Percentiles rank a stretch among this genome's conserved stretches.
These are phyloP conservation scores for Ctenodactylus gundi DNA, from an alignment of 2,113 vertebrate species.

Conservation along the genomic window DNA sequence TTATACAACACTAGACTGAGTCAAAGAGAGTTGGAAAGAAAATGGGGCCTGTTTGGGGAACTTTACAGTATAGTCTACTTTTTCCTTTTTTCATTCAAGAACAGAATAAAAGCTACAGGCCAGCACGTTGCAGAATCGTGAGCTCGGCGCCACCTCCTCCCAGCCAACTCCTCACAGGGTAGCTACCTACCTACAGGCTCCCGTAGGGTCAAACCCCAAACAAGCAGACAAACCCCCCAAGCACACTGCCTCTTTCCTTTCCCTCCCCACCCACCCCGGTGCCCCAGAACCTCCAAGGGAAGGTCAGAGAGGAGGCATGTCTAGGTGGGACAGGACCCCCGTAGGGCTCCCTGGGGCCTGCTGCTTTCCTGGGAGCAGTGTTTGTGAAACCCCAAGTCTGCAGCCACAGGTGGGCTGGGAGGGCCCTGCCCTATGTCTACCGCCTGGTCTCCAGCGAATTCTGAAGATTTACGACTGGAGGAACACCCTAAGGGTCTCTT, in stretches of 20 bases:
- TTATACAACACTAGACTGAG: not conserved
- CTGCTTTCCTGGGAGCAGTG: not conserved
- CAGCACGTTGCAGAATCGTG: no score
- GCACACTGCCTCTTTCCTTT: rapidly evolving
- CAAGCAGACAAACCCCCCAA: not conserved
- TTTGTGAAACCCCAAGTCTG: not conserved
- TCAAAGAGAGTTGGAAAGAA: not conserved
- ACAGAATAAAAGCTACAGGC: not conserved
- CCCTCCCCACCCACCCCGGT: not conserved
- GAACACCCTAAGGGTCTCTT: not conserved
- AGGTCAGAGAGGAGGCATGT: rapidly evolving
- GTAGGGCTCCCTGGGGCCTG: not conserved
- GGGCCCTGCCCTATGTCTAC: no score
- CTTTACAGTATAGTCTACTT: not conserved
- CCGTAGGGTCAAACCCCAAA: not conserved
- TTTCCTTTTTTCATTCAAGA: not conserved
- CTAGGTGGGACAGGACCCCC: no score
- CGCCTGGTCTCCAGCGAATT: not conserved
- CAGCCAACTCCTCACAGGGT: rapidly evolving
- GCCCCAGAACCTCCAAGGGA: rapidly evolving
- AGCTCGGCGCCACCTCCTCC: not conserved
- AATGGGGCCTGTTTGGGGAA: rapidly evolving
- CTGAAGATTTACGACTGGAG: not conserved
- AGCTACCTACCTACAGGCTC: not conserved
- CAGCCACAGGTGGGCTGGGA: not conserved